Base-by-base conservation (phyloP, 2,888 invertebrate species). In the Alloscopus bannaensis region DNA sequence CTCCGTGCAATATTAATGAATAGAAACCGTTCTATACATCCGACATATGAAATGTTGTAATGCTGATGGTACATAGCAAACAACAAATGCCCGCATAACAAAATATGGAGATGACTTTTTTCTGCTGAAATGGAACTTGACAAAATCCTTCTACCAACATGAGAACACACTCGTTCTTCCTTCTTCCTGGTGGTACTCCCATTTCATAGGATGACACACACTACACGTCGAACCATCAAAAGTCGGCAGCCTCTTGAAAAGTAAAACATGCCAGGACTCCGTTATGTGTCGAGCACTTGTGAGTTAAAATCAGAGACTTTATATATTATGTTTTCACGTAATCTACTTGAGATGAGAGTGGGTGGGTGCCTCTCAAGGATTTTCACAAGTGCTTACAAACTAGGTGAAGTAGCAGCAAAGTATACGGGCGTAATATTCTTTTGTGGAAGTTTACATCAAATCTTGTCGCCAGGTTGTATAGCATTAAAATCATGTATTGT, bases 351-450 rank as follows among this genome's bases (percentile, higher is more conserved):
- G n/a, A n/a, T n/a, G n/a, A n/a, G n/a, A n/a, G n/a, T n/a, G n/a
- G n/a, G n/a, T n/a, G n/a, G n/a, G 47, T 52, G 52, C 52, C 24
- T 52, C 24, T 52, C 3, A 22, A 52, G 52, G 52, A 52, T 52
- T 52, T 52, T 20, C 52, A 52, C 24, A 52, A 52, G 24, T 52
- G 52, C 24, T 52, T 52, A 24, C 6, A 52, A 22, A 52, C 52
- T 24, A 20, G 52, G 52, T 22, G 52, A 52, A 45, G 4, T 18
- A 4, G 45, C 13, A 45, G n/a, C 45, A 45, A 16, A 16, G 4
- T 3, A 45, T 45, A 11, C 45, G 3, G 4, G 45, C 6, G 36
- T 13, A 36, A 36, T 36, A 36, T 8, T 13, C 36, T 8, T 13
- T 8, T 36, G 13, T 36, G 36, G 36, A 45, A 45, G 18, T 16